Percentiles rank a stretch among this genome's conserved stretches.
Conservation (phyloP, 2,797 vertebrate genomes). For the Rhodeus uyekii region DNA sequence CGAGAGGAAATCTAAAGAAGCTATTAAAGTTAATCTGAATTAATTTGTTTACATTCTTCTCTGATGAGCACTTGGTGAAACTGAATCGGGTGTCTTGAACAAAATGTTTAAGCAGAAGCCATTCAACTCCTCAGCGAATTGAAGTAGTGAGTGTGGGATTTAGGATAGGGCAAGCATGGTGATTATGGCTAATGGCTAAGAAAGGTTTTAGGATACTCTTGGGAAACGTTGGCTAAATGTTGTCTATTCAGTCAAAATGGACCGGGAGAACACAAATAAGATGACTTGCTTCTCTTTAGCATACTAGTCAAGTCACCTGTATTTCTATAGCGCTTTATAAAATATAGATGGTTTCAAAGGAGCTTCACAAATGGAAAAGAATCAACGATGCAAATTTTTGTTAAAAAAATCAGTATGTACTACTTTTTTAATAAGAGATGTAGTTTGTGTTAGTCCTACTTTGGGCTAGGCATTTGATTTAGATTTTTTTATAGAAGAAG, state of each 20-base stretch:
- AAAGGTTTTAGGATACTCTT: neutral
- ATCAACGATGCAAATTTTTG: neutral
- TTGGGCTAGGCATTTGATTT: neutral
- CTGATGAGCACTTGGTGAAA: constrained; percentile 51
- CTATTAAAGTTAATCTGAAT: constrained; percentile 65
- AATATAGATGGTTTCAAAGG: too few relatives aligned
- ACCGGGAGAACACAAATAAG: neutral
- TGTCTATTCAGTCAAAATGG: neutral
- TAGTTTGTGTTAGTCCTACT: neutral
- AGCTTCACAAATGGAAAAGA: neutral
- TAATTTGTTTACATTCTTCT: constrained; percentile 65
- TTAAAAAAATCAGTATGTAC: too few relatives aligned
- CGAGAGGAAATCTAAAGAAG: constrained; percentile 58
- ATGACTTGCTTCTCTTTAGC: neutral
- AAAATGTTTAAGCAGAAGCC: constrained; percentile 18
- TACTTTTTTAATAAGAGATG: neutral
- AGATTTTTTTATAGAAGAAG: too few relatives aligned
- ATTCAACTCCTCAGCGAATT: constrained; percentile 17
- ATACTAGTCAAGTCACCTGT: neutral
- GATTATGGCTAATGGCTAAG: constrained; percentile 15
- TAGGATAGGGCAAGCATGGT: constrained; percentile 7
- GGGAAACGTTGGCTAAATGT: neutral
- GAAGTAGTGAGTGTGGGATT: constrained; percentile 12
- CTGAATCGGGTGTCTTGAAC: constrained; percentile 17
- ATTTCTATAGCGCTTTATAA: neutral